These are phyloP conservation scores for Plectrocnemia conspersa DNA, from an alignment of 1,140 invertebrate genomes.

Conservation along the genomic window DNA sequence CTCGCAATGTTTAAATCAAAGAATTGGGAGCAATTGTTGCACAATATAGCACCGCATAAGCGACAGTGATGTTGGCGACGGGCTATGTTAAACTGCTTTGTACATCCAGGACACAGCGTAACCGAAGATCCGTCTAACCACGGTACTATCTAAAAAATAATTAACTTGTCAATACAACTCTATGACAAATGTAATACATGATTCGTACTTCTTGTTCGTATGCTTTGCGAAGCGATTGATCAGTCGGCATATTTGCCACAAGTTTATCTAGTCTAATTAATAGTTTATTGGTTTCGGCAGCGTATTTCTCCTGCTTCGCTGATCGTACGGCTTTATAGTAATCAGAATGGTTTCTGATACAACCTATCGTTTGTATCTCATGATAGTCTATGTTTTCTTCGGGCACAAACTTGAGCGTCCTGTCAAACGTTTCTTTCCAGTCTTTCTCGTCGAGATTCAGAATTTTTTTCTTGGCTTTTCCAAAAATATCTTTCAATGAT, in stretches of 20 bases:
- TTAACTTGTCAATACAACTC: no score
- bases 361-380: constrained; percentile 64
- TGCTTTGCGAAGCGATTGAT: constrained; percentile 80
- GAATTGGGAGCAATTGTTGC: constrained; percentile 88
- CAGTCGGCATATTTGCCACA: constrained; percentile 73
- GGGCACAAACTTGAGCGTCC: constrained; percentile 42
- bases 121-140: constrained; percentile 92
- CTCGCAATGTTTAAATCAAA: constrained; percentile 77
- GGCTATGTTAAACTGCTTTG: constrained; percentile 79
- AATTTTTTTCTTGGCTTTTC: constrained; percentile 85
- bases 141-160: constrained; percentile 66
- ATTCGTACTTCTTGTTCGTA: constrained; percentile 56
- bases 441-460: constrained; percentile 70
- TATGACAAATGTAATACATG: no score
- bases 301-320: constrained; percentile 73
- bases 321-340: constrained; percentile 70
- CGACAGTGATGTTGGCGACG: constrained; percentile 93
- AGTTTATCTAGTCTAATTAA: constrained; percentile 91
- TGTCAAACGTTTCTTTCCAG: constrained; percentile 53
- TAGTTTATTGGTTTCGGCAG: constrained; percentile 92
- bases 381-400: constrained; percentile 39
- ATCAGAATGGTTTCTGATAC: constrained; percentile 63
- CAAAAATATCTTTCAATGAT: constrained; percentile 86
- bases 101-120: constrained; percentile 86
- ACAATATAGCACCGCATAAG: constrained; percentile 93